A percentile compares a stretch with the other conserved stretches of the same genome.
Conservation (phyloP, 2,113 vertebrate genomes). For the Rhombomys opimus region DNA sequence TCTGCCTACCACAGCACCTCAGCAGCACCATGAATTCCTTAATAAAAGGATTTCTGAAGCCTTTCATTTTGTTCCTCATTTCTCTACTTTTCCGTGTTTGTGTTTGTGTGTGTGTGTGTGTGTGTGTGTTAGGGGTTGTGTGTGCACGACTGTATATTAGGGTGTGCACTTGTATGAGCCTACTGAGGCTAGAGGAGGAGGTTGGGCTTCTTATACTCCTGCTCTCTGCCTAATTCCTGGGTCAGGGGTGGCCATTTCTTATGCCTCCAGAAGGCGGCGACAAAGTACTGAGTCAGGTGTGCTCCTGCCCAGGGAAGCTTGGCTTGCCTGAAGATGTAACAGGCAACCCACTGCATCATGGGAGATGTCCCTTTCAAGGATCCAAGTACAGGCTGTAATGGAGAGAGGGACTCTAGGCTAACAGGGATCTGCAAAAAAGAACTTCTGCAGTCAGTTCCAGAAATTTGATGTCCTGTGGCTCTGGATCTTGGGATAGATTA, state of each 20-base stretch:
- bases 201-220: not conserved
- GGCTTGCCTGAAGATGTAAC: not conserved
- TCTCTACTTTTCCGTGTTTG: not conserved
- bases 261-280: slow-evolving; percentile 55
- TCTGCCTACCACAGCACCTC: not conserved
- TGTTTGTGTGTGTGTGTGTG: not conserved
- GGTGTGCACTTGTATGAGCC: not conserved
- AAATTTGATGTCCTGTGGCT: no score
- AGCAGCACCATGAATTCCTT: not conserved
- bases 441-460: no score
- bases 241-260: not conserved
- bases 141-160: not conserved
- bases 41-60: not conserved
- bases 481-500: no score
- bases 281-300: not conserved
- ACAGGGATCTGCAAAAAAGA: not conserved
- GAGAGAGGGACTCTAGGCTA: not conserved
- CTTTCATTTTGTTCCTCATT: not conserved
- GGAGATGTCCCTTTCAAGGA: not conserved
- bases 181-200: not conserved
- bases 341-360: no score
- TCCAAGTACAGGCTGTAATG: not conserved
- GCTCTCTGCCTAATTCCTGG: not conserved
- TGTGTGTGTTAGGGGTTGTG: not conserved
- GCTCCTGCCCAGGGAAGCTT: not conserved